Conservation (phyloP, 2,888 invertebrate species). For the Andrena fulva region DNA sequence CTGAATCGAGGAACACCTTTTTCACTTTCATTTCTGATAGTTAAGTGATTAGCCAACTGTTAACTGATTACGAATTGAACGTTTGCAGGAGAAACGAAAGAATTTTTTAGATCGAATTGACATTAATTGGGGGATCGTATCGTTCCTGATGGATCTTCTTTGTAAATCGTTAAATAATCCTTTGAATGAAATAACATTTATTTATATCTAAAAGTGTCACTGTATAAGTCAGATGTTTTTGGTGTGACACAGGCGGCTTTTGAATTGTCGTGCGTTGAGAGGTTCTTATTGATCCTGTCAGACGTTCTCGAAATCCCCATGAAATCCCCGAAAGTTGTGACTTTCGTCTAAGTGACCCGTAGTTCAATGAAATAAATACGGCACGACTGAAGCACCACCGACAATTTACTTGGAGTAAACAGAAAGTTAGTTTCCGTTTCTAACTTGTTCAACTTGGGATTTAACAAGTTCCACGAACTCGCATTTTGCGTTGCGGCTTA, state of each 20-base stretch:
- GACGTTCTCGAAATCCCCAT: slow-evolving; percentile 1
- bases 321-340: not conserved
- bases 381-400: slow-evolving; percentile 2
- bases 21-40: too few species aligned
- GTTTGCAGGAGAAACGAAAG: too few species aligned
- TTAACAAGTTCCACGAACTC: slow-evolving; percentile 29
- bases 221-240: not conserved
- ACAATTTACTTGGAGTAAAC: slow-evolving; percentile 33
- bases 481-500: slow-evolving; percentile 25
- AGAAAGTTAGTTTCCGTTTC: slow-evolving; percentile 25
- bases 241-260: not conserved
- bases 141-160: too few species aligned
- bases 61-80: too few species aligned
- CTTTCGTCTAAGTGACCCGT: slow-evolving; percentile 7
- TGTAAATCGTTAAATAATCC: too few species aligned
- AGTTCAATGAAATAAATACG: slow-evolving; percentile 27
- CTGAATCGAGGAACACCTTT: too few species aligned
- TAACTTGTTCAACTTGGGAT: slow-evolving; percentile 29
- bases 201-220: not conserved
- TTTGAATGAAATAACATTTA: too few species aligned
- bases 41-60: too few species aligned
- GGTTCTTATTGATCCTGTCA: not conserved
- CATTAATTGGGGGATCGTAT: too few species aligned
- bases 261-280: not conserved
- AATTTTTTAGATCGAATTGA: too few species aligned